Conservation (phyloP, 2,113 vertebrate genomes). For the Bombycilla garrulus region DNA sequence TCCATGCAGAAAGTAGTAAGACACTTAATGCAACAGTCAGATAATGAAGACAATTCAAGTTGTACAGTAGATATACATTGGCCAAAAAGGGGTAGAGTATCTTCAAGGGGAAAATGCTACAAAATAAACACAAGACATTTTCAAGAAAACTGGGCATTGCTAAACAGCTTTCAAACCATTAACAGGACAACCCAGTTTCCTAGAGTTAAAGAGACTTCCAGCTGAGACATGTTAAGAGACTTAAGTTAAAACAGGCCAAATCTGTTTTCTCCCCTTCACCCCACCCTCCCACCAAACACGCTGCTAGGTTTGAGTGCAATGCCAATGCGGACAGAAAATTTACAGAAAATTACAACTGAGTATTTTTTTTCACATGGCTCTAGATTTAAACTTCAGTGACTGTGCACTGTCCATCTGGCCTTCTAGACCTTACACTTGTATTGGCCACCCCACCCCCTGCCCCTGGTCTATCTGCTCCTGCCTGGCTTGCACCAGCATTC, state of each 20-base stretch:
- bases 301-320: conserved; percentile 70
- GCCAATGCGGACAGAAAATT: conserved; percentile 67
- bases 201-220: conserved; percentile 74
- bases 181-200: conserved; percentile 63
- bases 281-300: conserved; percentile 61
- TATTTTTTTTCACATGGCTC: conserved; percentile 49
- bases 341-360: conserved; percentile 57
- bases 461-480: conserved; percentile 70
- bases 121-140: conserved; percentile 69
- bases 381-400: conserved; percentile 89
- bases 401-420: conserved; percentile 94
- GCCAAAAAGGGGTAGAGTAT: conserved; percentile 64
- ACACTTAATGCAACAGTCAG: conserved; percentile 72
- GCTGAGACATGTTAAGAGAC: conserved; percentile 66
- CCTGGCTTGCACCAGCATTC: conserved; percentile 67
- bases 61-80: conserved; percentile 73
- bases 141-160: conserved; percentile 73
- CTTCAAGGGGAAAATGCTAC: conserved; percentile 45
- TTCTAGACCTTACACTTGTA: conserved; percentile 79
- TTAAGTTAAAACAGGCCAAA: conserved; percentile 63
- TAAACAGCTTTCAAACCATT: conserved; percentile 70
- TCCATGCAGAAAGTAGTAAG: conserved; percentile 79
- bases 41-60: conserved; percentile 67
- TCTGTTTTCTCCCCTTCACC: conserved; percentile 52
- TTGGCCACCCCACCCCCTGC: conserved; percentile 71